Evolutionary conservation across 2,797 vertebrate species (phyloP), one percentile per base, ranked within the genome.

Genomic region (Siniperca obscura): DNA sequence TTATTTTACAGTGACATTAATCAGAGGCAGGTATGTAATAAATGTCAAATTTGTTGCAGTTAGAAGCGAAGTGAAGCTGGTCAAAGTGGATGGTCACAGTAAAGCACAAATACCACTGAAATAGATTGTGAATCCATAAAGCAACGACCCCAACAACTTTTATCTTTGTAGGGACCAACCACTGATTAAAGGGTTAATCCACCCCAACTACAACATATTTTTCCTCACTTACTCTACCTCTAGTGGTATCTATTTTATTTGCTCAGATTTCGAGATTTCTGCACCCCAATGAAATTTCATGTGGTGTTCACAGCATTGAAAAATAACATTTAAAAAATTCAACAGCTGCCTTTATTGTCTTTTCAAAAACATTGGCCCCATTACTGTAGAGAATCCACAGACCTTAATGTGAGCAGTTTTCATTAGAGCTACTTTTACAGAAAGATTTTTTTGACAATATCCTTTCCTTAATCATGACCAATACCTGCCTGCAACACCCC

Each of bases 1-100:
- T 50, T n/a, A 62, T 83, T 84, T 87, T 75, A 83, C 69, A 53
- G 40, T 50, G 59, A 61, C 38, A 80, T 84, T 75, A 80, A 86
- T 85, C 78, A 89, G 42, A 74, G 27, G 10, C 5, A 12, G 27
- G 36, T 14, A 42, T 71, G 60, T 73, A 69, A 71, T 59, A 73
- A 77, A 80, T 69, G 83, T 86, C 78, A 72, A 4, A 78, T 62
- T 55, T 73, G 68, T 68, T 64, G 46, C 70, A 50, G 68, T 3
- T 30, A n/a, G 21, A 59, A 48, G 52, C 27, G 27, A 27, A 71
- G 56, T 16, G 46, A 77, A 14, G 62, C 30, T 68, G 75, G 84
- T 86, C 65, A 82, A 76, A 76, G 52, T 34, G 22, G 22, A 1
- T 53, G 13, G 55, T 79, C 25, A 48, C 64, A 61, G n/a, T 13